Evolutionary conservation across 2,888 invertebrate species (phyloP), one percentile per base, ranked within the genome.

Genomic region (Heterodera filipjevi): DNA sequence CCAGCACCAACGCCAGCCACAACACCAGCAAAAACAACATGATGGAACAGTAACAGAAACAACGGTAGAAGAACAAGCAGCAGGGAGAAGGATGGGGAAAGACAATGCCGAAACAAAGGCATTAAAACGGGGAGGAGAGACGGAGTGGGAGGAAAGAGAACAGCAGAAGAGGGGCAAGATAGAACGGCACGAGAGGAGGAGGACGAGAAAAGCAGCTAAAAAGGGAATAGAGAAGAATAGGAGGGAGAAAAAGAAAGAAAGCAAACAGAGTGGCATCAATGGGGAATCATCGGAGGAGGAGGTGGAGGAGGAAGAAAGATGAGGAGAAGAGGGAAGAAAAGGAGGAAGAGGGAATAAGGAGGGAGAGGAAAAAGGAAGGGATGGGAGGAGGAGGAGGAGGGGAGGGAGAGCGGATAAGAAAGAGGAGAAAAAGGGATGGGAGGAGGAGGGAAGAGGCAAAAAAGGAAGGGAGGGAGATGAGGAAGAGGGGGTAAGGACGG

Each of bases 11-110:
- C n/a, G n/a, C n/a, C n/a, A n/a, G n/a, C n/a, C n/a, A n/a, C n/a
- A n/a, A n/a, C 53, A 1, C 19, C 19, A 1, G 53, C 22, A 19
- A 22, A 53, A 19, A 6, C 39, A 30, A 46, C 33, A n/a, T 10
- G 44, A 73, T 27, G 75, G 66, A 75, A 32, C 27, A 75, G 64
- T 44, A 46, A n/a, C 49, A 77, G 72, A 77, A 77, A 39, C 77
- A 77, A 32, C 19, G 77, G 77, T 46, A 73, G 32, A 44, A 39
- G 35, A 19, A 59, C 22, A n/a, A 59, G 46, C 53, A 72, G 72
- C 39, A 72, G 32, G 22, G 27, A 35, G n/a, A n/a, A n/a, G 19
- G n/a, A 35, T 12, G n/a, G 6, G 35, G 27, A 14, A n/a, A 14
- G 30, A 12, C 59, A 27, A 27, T 59, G 59, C 59, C 59, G 59